Evolutionary conservation across 30 jellyfish, hydroid and myxozoan genomes (phyloP), one percentile per base, ranked within the genome.

Genomic region (Clytia hemisphaerica): DNA sequence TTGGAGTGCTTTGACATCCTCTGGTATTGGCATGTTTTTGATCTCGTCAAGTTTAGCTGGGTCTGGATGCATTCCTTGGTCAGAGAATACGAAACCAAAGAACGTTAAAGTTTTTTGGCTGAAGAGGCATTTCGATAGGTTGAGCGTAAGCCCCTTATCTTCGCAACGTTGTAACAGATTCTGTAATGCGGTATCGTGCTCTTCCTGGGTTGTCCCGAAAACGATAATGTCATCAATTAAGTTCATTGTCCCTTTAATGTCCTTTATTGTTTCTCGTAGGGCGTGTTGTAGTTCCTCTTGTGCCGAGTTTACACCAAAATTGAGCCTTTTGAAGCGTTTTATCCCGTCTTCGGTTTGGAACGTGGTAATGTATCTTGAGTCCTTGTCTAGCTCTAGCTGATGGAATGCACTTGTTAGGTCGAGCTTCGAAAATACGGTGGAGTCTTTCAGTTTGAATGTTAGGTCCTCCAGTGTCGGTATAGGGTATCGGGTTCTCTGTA

Each of bases 41-140:
- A 73, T 37, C n/a, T 25, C 83, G 15, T n/a, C 80, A 30, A 73
- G 60, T 44, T 73, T 72, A 1, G 77, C 24, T 1, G 54, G 86
- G 40, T 53, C 64, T 12, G 86, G 84, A 34, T 73, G 60, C 46
- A 73, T 71, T 15, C 86, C 86, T 25, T 69, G 80, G 35, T 55
- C 31, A 27, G 31, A 12, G 1, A 69, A 69, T 15, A 24, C 18
- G 28, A 71, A 18, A 37, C 83, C 83, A 37, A 6, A 71, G 45
- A 79, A 79, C 1, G 37, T 59, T 45, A 79, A 61, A 30, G 61
- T 77, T 48, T 47, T 28, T 32, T 78, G 32, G 37, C 44, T 47
- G 42, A 67, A 77, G 28, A 44, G 53, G 79, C 93, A 79, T 32
- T 79, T 79, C 7, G 42, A 30, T 48, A 32, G 6, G 44, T 79